Evolutionary conservation across 2,888 invertebrate species (phyloP), one percentile per base, ranked within the genome.

Genomic region (Celastrina argiolus): DNA sequence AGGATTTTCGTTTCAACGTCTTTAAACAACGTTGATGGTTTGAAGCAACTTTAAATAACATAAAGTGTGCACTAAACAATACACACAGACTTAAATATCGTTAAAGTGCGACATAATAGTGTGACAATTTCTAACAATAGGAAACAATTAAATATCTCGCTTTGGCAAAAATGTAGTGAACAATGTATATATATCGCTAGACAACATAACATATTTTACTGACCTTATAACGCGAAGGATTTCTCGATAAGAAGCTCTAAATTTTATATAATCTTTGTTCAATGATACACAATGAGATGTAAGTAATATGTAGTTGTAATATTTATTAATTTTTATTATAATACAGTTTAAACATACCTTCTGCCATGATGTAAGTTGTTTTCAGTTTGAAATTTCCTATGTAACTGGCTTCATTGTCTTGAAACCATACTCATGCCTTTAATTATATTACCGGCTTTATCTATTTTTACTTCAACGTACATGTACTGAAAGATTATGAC

Each of bases 371-470:
- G 68, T 63, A 67, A 66, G 71, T 68, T 67, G 70, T 69, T 69
- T 69, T 70, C 72, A 59, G 72, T 67, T 64, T 72, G 70, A 73
- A 72, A 67, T 64, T 45, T 71, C 64, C 64, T 72, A 72, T 71
- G 66, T 68, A 67, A 81, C 79, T 81, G 80, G 68, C 76, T 74
- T 71, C 74, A 12, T 67, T 69, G 64, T 70, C 69, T 66, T 66
- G 80, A 83, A 82, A 72, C 83, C 82, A 72, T 70, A 76, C 70
- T 70, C 66, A 63, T 68, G 72, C 67, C 75, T 71, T 71, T 83
- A 83, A 83, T 83, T 79, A 70, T 74, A 75, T 81, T 83, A 83
- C 65, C 69, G 69, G 75, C 73, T 77, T 81, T 82, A 80, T 80
- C 78, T 79, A 67, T 72, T 69, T 72, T 71, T 72, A 69, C 69